Evolutionary conservation across 1,140 invertebrate species (phyloP), one percentile per base, ranked within the genome.

Genomic region (Akabosia matsudoensis): DNA sequence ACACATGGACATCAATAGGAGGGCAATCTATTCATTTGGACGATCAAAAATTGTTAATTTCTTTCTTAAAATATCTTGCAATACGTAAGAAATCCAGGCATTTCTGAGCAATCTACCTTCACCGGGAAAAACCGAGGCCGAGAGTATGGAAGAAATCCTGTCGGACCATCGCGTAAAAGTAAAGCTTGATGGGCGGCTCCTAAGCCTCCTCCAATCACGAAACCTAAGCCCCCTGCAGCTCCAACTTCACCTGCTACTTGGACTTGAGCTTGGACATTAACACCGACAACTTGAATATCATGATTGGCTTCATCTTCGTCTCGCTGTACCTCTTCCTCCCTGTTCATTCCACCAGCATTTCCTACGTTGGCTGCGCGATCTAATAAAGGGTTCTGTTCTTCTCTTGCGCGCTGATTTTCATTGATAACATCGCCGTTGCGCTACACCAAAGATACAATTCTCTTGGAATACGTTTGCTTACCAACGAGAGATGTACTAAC

Each of bases 121-220:
- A 81, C 7, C 22, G 78, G 64, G 61, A 82, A 82, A 30, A 71
- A 80, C 70, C 88, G 89, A 0, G 96, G 96, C 52, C 90, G 88
- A 16, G 90, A 88, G 83, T 98, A 99, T 0, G 96, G 93, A 85
- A 97, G 93, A 84, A 93, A 96, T 16, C 91, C 91, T 7, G 90
- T 89, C 0, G 91, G 91, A 3, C 90, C 90, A 79, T 93, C 93
- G 78, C 91, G 88, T 81, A 92, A 90, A 78, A 94, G 87, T 26
- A 94, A 83, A 0, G 93, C 93, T 84, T 92, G 90, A 86, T 95
- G 93, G 0, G 91, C 93, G 14, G 92, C 93, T 0, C 91, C 93
- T 2, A 94, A 86, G 61, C 91, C 91, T 16, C 83, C 83, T 26
- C 82, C 79, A 52, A 81, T 80, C 16, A 78, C 77, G 52, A 79